Percentiles rank a stretch among this genome's conserved stretches.
Conservation (phyloP, 2,888 invertebrate genomes). For the Apeira syringaria region DNA sequence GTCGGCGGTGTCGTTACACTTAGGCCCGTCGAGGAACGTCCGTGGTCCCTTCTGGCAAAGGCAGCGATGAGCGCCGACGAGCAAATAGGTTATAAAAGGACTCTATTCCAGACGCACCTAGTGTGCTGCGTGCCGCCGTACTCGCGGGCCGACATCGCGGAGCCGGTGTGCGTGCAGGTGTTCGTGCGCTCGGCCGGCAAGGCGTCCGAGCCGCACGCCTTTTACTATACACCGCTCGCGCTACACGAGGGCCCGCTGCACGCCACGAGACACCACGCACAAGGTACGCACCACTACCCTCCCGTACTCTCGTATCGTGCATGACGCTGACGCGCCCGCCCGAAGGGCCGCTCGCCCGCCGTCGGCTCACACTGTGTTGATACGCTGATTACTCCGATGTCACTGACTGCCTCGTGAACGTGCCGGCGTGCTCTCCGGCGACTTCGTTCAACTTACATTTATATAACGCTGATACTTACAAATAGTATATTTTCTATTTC, state of each 20-base stretch:
- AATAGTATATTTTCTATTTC: too few relatives aligned
- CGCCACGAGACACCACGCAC: constrained; percentile 57
- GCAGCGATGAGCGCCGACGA: too few relatives aligned
- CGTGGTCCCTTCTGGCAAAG: background rate
- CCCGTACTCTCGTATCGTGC: too few relatives aligned
- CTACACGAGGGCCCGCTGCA: constrained; percentile 57
- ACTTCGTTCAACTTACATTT: constrained; percentile 6
- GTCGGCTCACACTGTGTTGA: background rate
- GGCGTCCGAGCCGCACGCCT: constrained; percentile 92
- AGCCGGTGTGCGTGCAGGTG: constrained; percentile 89
- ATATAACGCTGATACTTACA: too few relatives aligned
- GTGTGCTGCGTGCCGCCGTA: constrained; percentile 94
- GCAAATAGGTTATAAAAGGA: constrained; percentile 7
- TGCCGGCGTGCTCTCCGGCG: constrained; percentile 1
- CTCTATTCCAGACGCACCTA: constrained; percentile 88
- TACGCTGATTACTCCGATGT: background rate
- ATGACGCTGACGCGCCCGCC: too few relatives aligned
- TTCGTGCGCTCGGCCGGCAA: constrained; percentile 93
- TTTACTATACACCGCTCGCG: constrained; percentile 88
- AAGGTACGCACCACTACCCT: constrained; percentile 37
- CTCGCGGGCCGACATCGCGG: constrained; percentile 85
- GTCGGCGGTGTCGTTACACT: background rate
- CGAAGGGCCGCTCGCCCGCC: background rate
- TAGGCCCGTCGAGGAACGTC: background rate
- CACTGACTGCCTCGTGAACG: background rate